Base-by-base conservation (phyloP, 2,113 vertebrate genomes). In the Gymnarchus niloticus region DNA sequence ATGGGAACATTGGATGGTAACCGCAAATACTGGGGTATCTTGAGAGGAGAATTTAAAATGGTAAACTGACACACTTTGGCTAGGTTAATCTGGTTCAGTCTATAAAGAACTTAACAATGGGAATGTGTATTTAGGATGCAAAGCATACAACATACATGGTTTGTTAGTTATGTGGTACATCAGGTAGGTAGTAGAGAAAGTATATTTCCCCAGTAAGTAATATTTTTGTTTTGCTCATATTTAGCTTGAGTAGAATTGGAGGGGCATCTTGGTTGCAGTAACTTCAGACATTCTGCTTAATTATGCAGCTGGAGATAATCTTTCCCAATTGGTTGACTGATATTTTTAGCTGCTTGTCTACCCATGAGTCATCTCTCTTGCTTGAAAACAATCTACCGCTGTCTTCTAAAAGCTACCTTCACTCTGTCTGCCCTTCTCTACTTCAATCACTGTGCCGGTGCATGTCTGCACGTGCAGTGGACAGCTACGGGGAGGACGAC, bases 401-500 rank as follows among this genome's bases (percentile, higher is more conserved):
- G 3, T 69, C 33, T 33, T 6, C 65, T 41, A 17, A 73, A 37
- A 19, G 33, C 33, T 33, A 1, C 28, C 17, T 19, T 33, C 65
- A 14, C 12, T 73, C 28, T 73, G 28, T 69, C 61, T 17, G 25
- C 33, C 59, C 14, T n/a, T n/a, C n/a, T n/a, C n/a, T n/a, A n/a
- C n/a, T n/a, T n/a, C n/a, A n/a, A n/a, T n/a, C n/a, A n/a, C n/a
- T n/a, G n/a, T 33, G 25, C 59, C 0, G 59, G 59, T 8, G 5
- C 59, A n/a, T n/a, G n/a, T n/a, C 28, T 14, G 61, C 28, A 37
- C 33, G 61, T 69, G 61, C 88, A 96, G 95, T 93, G 85, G 94
- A 92, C 88, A 96, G 94, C 87, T 95, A 93, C 0, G 85, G 94
- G 25, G 92, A 95, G 2, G 92, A 94, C 21, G 93, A 93, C 6